These are phyloP conservation scores for Gambusia holbrooki DNA, from an alignment of 2,113 vertebrate genomes.

Conservation along the genomic window DNA sequence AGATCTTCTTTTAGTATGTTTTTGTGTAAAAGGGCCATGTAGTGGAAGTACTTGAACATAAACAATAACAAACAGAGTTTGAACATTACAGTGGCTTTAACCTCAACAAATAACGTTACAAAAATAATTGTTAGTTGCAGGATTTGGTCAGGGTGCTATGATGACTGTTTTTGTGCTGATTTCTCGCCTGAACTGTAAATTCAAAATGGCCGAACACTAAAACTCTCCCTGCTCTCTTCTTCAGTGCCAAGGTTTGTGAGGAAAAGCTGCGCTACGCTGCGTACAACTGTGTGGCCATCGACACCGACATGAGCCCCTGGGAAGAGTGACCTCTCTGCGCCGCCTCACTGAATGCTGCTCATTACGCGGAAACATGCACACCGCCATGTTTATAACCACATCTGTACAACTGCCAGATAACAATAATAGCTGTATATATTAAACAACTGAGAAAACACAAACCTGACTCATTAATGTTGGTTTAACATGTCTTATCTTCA, in stretches of 20 bases:
- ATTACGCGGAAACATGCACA: constrained; percentile 23
- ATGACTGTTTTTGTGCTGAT: no score
- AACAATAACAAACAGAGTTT: no score
- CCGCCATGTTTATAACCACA: constrained; percentile 35
- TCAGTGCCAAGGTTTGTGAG: constrained; percentile 93
- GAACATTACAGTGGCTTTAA: no score
- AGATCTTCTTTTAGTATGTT: no score
- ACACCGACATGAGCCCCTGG: constrained; percentile 98
- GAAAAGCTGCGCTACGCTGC: constrained; percentile 97
- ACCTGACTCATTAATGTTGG: constrained; percentile 1
- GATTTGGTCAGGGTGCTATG: no score
- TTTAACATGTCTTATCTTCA: neutral
- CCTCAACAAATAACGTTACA: no score
- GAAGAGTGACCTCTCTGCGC: constrained; percentile 84
- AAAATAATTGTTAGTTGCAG: no score
- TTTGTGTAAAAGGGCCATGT: no score
- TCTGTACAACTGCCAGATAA: constrained; percentile 61
- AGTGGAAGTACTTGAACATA: no score
- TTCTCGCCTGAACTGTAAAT: no score
- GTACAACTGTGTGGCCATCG: constrained; percentile 98
- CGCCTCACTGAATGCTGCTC: constrained; percentile 36
- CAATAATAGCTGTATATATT: constrained; percentile 74
- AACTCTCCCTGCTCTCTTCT: constrained; percentile 2
- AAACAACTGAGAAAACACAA: constrained; percentile 59
- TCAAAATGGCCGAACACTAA: neutral